A percentile compares a stretch with the other conserved stretches of the same genome.
phyloP scores from a whole-genome alignment of 1,140 invertebrate species.

The Muscidifurax raptorellus region DNA sequence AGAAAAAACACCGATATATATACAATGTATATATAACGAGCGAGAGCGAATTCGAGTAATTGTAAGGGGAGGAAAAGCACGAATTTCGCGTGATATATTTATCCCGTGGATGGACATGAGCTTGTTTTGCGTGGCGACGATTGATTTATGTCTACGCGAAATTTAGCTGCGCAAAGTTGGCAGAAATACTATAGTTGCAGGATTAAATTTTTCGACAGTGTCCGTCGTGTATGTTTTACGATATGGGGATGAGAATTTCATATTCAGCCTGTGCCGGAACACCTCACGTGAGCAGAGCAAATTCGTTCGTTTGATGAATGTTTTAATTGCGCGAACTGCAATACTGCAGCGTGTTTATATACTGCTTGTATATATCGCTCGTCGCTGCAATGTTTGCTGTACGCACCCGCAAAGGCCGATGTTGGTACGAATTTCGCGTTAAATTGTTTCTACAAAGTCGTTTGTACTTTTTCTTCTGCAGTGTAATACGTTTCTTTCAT shows the following conservation, averaged over 20 bases:
- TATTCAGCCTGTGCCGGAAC: neutral
- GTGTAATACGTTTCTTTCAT: too few relatives aligned
- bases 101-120: neutral
- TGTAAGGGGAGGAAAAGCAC: too few relatives aligned
- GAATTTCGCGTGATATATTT: too few relatives aligned
- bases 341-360: neutral
- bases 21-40: too few relatives aligned
- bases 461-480: too few relatives aligned
- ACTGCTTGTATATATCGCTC: neutral
- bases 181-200: neutral
- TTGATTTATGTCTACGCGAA: neutral
- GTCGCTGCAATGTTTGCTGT: too few relatives aligned
- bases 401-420: too few relatives aligned
- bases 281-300: neutral
- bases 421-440: too few relatives aligned
- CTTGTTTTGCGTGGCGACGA: neutral
- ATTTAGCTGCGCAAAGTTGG: neutral
- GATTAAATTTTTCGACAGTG: neutral
- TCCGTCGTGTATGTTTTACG: neutral
- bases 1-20: too few relatives aligned
- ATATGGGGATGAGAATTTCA: neutral
- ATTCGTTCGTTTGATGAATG: neutral
- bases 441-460: too few relatives aligned
- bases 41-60: too few relatives aligned
- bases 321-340: neutral